Conservation (phyloP, 2,113 vertebrate genomes). For the Cavia porcellus region DNA sequence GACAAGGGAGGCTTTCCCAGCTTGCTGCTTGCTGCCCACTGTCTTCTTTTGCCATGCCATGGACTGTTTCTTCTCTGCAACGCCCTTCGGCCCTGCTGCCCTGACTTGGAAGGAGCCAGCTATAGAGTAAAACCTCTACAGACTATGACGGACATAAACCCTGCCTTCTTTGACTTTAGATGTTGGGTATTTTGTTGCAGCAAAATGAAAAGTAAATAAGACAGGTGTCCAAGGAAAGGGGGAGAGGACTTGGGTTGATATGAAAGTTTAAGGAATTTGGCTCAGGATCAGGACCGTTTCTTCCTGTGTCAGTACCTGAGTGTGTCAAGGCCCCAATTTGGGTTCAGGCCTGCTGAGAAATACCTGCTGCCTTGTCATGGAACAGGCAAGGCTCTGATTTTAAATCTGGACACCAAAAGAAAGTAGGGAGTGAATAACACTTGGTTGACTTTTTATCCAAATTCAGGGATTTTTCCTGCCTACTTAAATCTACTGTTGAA, state of each 20-base stretch:
- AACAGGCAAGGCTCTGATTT: not conserved
- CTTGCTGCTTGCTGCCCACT: too few species aligned
- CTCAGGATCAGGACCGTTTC: not conserved
- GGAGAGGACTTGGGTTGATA: not conserved
- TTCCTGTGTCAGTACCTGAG: not conserved
- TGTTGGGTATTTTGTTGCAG: too few species aligned
- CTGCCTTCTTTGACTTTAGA: too few species aligned
- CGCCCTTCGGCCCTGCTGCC: too few species aligned
- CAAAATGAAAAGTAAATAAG: too few species aligned
- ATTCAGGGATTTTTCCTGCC: not conserved
- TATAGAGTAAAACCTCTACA: too few species aligned
- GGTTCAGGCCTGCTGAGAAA: not conserved
- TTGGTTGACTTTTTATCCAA: not conserved
- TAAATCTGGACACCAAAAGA: not conserved
- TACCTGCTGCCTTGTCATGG: too few species aligned
- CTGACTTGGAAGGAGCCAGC: too few species aligned
- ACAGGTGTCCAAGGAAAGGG: not conserved
- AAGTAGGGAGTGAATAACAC: not conserved
- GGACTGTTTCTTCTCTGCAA: too few species aligned
- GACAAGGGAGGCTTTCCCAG: too few species aligned
- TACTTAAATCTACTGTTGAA: not conserved
- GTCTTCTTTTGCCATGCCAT: too few species aligned
- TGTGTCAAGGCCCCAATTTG: not conserved
- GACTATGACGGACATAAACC: too few species aligned
- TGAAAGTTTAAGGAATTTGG: not conserved